Percentiles rank a stretch among this genome's conserved stretches.
These are phyloP conservation scores for Schlechtendalia chinensis DNA, from an alignment of 1,140 invertebrate species.

Conservation along the genomic window DNA sequence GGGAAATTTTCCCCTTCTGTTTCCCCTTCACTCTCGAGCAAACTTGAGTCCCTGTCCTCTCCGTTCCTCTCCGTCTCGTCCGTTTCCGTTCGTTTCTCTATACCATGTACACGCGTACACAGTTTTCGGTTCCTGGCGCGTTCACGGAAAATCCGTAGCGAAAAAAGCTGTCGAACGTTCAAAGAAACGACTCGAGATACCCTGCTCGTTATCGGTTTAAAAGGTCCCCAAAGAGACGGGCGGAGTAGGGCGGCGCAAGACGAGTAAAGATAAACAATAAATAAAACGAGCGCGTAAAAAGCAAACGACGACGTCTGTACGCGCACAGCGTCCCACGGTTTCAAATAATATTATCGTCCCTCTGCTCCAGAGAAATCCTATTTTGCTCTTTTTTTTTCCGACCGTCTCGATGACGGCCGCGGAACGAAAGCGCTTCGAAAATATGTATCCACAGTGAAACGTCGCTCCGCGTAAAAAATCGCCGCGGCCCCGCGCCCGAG, in stretches of 20 bases:
- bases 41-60: background rate
- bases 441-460: background rate
- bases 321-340: background rate
- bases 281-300: constrained; percentile 6
- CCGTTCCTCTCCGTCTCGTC: background rate
- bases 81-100: background rate
- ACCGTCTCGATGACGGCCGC: no score
- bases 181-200: constrained; percentile 33
- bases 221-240: background rate
- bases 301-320: background rate
- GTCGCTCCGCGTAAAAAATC: background rate
- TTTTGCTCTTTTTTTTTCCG: constrained; percentile 24
- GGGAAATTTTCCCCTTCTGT: constrained; percentile 13
- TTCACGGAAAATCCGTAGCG: constrained; percentile 8
- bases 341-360: constrained; percentile 17
- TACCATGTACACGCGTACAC: background rate
- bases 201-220: constrained; percentile 39
- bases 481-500: background rate
- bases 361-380: background rate
- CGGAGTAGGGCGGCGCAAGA: background rate
- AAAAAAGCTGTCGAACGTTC: constrained; percentile 35
- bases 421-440: background rate
- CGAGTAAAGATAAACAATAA: constrained; percentile 47
- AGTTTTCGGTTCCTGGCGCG: background rate
- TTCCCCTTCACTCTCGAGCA: background rate